Base-by-base conservation (phyloP, 2,797 vertebrate genomes). In the Cossypha dichroa region DNA sequence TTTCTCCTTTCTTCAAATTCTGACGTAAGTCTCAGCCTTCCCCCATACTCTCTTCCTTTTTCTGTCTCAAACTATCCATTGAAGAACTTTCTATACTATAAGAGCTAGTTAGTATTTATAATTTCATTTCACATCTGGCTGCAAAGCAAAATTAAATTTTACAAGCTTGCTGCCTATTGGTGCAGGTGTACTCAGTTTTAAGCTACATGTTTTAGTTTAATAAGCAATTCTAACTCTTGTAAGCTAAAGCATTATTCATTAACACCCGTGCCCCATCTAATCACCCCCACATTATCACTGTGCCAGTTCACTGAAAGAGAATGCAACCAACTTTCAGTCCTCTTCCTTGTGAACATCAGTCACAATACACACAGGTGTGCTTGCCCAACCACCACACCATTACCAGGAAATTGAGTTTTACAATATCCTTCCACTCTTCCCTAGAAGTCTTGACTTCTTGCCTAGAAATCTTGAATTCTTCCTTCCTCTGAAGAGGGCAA, bases 371-470 rank as follows among this genome's bases (percentile, higher is more conserved):
- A 18, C 1, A 1, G 0, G 0, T 29, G 15, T 55, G 33, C 33
- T 51, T 1, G 4, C 13, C 43, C 60, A 59, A 28, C 15, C 51
- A 87, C 58, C 62, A 64, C 34, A 67, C 48, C n/a, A 67, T 46
- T 83, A 92, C 45, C 31, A 68, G 33, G 54, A 40, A 74, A 25
- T 40, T 33, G 68, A 62, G 56, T 55, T 90, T 81, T 74, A 84
- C 22, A 66, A 21, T 33, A 45, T 58, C 49, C 20, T 87, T 66
- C 46, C 55, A 23, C 33, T 87, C 78, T 82, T 87, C 59, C 63
- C 69, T 93, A 60, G 55, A 88, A 83, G 31, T 45, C 73, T 76
- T 66, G 34, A 90, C 48, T 69, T 88, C 55, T 76, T 75, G 62
- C 46, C 72, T 85, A 85, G 52, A 75, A 67, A 43, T 75, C 45